phyloP scores from a whole-genome alignment of 1,140 invertebrate genomes.

The Micrasema longulum region DNA sequence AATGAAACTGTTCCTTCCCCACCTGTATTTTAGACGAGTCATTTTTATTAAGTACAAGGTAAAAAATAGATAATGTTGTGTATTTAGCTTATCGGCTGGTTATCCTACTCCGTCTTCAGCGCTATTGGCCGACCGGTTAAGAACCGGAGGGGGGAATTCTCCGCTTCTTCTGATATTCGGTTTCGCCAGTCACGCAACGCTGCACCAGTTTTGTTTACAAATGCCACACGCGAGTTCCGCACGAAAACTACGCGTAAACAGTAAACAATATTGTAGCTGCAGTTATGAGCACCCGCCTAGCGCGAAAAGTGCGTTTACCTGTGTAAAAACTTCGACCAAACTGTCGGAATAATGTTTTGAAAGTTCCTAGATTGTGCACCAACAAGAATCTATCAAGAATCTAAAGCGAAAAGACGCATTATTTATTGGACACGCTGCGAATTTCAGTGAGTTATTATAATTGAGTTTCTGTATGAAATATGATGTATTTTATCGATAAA shows the following conservation, averaged over 20 bases:
- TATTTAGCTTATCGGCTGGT: too few relatives aligned
- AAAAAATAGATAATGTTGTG: too few relatives aligned
- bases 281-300: neutral
- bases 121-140: constrained; percentile 27
- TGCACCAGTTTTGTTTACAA: constrained; percentile 34
- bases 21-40: too few relatives aligned
- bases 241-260: constrained; percentile 7
- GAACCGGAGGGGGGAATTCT: neutral
- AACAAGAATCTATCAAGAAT: neutral
- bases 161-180: constrained; percentile 21
- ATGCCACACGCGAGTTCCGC: neutral
- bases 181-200: constrained; percentile 29
- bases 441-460: too few relatives aligned
- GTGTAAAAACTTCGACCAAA: constrained; percentile 1
- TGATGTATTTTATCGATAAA: too few relatives aligned
- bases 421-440: too few relatives aligned
- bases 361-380: neutral
- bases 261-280: neutral
- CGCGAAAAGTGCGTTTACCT: neutral
- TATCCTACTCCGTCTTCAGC: constrained; percentile 9
- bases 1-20: too few relatives aligned
- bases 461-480: too few relatives aligned
- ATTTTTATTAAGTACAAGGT: too few relatives aligned
- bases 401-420: constrained; percentile 14
- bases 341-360: neutral